Evolutionary conservation across 1,140 invertebrate genomes (phyloP), one percentile per base, ranked within the genome.

Genomic region (Heterodera carotae): DNA sequence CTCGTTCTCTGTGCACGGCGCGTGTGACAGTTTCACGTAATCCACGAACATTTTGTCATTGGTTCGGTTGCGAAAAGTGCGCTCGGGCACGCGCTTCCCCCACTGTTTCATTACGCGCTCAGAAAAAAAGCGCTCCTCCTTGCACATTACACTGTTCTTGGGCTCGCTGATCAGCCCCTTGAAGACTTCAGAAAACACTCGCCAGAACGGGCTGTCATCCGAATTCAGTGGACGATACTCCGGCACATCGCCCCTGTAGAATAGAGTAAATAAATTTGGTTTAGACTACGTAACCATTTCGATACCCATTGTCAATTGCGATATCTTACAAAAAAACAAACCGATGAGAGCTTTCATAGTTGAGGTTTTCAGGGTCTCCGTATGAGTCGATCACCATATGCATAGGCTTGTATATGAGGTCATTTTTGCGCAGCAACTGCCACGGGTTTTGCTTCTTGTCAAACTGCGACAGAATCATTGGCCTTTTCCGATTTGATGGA

Each of bases 371-470:
- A 12, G n/a, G 36, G 59, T 71, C 69, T 25, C 48, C 31, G 59
- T 31, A 33, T 5, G 25, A 5, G 22, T 71, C 69, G 29, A 71
- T n/a, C 3, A 71, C 69, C 69, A 71, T 71, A 33, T 71, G 33
- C n/a, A 59, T 33, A 31, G 69, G 69, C 22, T 25, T 71, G 59
- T 71, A 48, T 3, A n/a, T 33, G 29, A 31, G 48, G n/a, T 71
- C 69, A n/a, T 71, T 71, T 39, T 34, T 71, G 22, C 69, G 39
- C 33, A 71, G 33, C 7, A 71, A 59, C 31, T 59, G 27, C 69
- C 69, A 71, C n/a, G 69, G 69, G 59, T 71, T 71, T 31, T n/a
- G 69, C 22, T 48, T 56, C 22, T 31, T 29, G 36, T 71, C 69
- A 10, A 71, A 70, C 1, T 27, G 33, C 34, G 48, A 56, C 15